Percentiles rank a stretch among this genome's conserved stretches.
phyloP scores from a whole-genome alignment of 2,888 invertebrate species.

The Cryptophagus acutangulus region DNA sequence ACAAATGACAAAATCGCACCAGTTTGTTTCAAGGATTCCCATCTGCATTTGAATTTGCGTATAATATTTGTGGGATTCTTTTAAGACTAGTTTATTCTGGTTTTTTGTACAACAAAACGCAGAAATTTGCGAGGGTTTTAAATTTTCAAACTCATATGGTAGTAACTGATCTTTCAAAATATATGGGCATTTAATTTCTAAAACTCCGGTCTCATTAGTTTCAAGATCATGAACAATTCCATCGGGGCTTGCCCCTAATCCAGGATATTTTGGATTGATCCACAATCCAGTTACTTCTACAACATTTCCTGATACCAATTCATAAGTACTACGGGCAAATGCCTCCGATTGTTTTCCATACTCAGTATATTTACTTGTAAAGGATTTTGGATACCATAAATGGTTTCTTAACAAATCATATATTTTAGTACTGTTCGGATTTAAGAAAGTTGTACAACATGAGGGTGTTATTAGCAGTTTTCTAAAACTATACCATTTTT shows the following conservation, averaged over 20 bases:
- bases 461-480: neutral
- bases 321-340: neutral
- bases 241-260: conserved; percentile 8
- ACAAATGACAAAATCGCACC: conserved; percentile 13
- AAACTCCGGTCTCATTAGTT: conserved; percentile 1
- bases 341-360: conserved; percentile 4
- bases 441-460: neutral
- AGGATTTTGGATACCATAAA: neutral
- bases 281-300: conserved; percentile 8
- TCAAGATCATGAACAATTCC: conserved; percentile 6
- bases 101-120: conserved; percentile 2
- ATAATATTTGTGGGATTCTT: conserved; percentile 10
- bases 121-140: conserved; percentile 6
- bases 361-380: conserved; percentile 1
- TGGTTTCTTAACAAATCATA: neutral
- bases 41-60: conserved; percentile 10
- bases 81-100: conserved; percentile 4
- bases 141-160: too few species aligned
- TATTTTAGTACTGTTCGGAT: neutral
- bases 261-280: conserved; percentile 10
- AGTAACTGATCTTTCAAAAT: conserved; percentile 7
- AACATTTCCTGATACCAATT: neutral
- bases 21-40: conserved; percentile 4
- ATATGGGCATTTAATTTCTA: conserved; percentile 12
- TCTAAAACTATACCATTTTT: neutral